Percentiles rank a stretch among this genome's conserved stretches.
phyloP scores from a whole-genome alignment of 2,797 vertebrate species.

The Leuciscus waleckii region DNA sequence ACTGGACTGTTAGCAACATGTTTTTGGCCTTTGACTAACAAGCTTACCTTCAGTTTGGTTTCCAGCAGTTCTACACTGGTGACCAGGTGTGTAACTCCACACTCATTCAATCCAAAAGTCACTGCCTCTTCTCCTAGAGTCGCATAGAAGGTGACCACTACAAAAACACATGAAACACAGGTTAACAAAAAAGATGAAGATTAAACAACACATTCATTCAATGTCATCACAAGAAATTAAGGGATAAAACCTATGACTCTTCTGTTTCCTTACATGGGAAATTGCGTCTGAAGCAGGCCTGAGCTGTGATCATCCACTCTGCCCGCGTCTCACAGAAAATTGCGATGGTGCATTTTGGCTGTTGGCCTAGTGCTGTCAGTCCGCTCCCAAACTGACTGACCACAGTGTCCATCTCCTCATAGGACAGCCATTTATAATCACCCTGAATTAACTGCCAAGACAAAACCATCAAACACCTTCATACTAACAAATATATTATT shows the following conservation, averaged over 20 bases:
- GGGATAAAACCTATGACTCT: background rate
- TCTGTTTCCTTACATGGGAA: constrained; percentile 86
- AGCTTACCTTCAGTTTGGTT: constrained; percentile 90
- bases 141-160: constrained; percentile 96
- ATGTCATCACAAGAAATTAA: background rate
- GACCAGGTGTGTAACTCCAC: constrained; percentile 88
- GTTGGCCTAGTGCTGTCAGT: constrained; percentile 86
- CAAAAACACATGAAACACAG: constrained; percentile 32
- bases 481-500: background rate
- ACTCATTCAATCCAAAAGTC: constrained; percentile 92
- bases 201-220: background rate
- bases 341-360: constrained; percentile 87
- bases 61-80: constrained; percentile 93
- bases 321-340: constrained; percentile 97
- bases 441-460: constrained; percentile 75
- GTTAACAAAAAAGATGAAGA: constrained; percentile 7
- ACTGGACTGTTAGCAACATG: background rate
- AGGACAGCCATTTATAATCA: constrained; percentile 90
- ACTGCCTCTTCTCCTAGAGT: constrained; percentile 96
- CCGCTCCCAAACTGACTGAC: constrained; percentile 86
- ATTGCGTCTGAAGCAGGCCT: constrained; percentile 93
- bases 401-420: constrained; percentile 83
- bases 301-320: constrained; percentile 95
- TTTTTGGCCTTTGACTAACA: background rate
- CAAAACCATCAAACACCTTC: constrained; percentile 12